phyloP scores from a whole-genome alignment of 92 coral and sea anemone species.

The Zoanthus sansibaricus region DNA sequence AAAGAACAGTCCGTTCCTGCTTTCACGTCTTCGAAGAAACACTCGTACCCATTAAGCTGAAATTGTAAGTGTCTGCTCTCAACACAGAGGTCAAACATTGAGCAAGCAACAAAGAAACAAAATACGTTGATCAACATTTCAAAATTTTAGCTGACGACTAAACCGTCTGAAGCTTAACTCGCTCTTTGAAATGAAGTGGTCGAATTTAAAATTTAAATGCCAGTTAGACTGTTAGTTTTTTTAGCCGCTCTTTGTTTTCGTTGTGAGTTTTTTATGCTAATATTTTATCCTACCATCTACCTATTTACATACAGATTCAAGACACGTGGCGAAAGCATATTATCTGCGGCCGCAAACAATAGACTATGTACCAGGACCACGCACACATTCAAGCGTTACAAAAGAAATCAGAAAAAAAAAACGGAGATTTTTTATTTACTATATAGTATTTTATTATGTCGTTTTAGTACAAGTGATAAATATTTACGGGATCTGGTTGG shows the following conservation, averaged over 20 bases:
- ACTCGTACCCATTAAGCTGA: constrained; percentile 94
- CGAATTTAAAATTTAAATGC: neutral
- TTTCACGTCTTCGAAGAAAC: constrained; percentile 90
- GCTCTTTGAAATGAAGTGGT: neutral
- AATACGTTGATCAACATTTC: constrained; percentile 9
- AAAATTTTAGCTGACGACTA: neutral
- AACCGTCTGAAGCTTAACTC: neutral
- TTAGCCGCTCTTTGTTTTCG: constrained; percentile 1
- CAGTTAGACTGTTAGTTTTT: neutral
- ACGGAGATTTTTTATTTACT: no score
- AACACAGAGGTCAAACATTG: constrained; percentile 18
- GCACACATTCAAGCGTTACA: neutral
- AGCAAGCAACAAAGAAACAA: constrained; percentile 21
- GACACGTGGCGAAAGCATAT: constrained; percentile 45
- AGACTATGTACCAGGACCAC: constrained; percentile 24
- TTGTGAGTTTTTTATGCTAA: constrained; percentile 22
- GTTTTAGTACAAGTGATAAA: no score
- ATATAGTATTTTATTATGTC: no score
- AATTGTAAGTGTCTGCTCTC: constrained; percentile 92
- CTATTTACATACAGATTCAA: constrained; percentile 20
- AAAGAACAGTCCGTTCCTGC: constrained; percentile 90
- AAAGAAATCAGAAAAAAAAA: no score
- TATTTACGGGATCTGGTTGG: no score
- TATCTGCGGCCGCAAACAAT: neutral
- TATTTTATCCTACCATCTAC: neutral